Evolutionary conservation across 2,888 invertebrate genomes (phyloP).

Genomic region (Clitarchus hookeri): DNA sequence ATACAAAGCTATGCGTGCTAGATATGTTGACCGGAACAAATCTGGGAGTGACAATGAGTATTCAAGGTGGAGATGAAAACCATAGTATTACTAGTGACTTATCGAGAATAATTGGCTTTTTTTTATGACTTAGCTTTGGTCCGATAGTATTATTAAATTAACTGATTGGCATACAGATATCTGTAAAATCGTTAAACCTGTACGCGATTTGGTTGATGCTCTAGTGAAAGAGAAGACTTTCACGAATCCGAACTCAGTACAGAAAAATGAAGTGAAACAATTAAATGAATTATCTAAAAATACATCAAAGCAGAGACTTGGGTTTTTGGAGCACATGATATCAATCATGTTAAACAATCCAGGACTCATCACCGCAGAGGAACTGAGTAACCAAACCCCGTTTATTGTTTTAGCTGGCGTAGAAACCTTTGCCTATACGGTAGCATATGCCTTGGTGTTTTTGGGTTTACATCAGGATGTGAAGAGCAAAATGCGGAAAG

Average conservation of each 20-base stretch:
- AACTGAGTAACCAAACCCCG: conserved; percentile 39
- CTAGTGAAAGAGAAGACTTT: not conserved
- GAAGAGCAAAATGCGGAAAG: conserved; percentile 39
- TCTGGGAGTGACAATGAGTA: not conserved
- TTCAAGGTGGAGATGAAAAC: not conserved
- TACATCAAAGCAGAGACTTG: too few relatives aligned
- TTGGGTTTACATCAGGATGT: conserved; percentile 41
- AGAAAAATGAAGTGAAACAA: too few relatives aligned
- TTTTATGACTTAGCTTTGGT: not conserved
- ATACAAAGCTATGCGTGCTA: not conserved
- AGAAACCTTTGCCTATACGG: conserved; percentile 39
- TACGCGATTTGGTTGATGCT: not conserved
- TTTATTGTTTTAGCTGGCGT: conserved; percentile 42
- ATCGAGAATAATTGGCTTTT: not conserved
- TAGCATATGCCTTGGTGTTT: conserved; percentile 36
- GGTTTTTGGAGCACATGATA: too few relatives aligned
- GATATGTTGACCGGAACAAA: not conserved
- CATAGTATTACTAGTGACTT: not conserved
- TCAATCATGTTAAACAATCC: too few relatives aligned
- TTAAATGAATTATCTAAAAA: too few relatives aligned
- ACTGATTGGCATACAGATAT: not conserved
- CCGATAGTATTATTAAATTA: not conserved
- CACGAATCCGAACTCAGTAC: not conserved
- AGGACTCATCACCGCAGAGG: conserved; percentile 30
- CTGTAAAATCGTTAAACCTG: not conserved